phyloP scores from a whole-genome alignment of 2,797 vertebrate species.

The Cirrhinus molitorella region DNA sequence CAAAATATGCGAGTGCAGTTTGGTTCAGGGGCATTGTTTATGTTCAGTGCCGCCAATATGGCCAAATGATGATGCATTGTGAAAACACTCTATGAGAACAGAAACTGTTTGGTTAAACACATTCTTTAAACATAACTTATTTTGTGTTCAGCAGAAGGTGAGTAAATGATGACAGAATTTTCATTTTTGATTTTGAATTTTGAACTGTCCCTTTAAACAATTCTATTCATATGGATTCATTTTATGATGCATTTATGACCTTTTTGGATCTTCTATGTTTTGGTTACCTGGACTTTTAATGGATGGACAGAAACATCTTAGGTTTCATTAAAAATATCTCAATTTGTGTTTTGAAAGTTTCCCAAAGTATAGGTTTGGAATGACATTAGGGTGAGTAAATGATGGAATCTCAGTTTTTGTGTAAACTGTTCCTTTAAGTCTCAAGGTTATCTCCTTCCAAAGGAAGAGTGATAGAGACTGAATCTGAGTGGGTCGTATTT shows the following conservation, averaged over 20 bases:
- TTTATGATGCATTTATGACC: background rate
- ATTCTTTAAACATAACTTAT: no score
- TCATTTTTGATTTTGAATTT: no score
- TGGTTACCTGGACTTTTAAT: background rate
- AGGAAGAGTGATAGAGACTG: constrained; percentile 16
- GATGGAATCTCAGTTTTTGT: constrained; percentile 4
- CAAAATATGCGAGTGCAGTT: no score
- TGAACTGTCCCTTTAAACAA: background rate
- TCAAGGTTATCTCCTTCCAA: constrained; percentile 55
- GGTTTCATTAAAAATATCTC: background rate
- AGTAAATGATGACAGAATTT: no score
- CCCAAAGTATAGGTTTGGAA: background rate
- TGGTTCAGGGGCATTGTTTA: no score
- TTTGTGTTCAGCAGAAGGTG: no score
- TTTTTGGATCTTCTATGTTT: background rate
- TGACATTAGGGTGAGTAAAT: background rate
- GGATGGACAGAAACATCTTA: background rate
- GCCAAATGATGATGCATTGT: no score
- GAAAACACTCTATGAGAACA: no score
- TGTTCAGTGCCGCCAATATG: no score
- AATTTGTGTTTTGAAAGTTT: background rate
- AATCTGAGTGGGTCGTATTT: constrained; percentile 39
- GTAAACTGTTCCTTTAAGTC: constrained; percentile 19
- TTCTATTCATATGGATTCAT: background rate
- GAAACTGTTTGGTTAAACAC: no score